Evolutionary conservation across 2,113 vertebrate species (phyloP).

Genomic region (Scalopus aquaticus): DNA sequence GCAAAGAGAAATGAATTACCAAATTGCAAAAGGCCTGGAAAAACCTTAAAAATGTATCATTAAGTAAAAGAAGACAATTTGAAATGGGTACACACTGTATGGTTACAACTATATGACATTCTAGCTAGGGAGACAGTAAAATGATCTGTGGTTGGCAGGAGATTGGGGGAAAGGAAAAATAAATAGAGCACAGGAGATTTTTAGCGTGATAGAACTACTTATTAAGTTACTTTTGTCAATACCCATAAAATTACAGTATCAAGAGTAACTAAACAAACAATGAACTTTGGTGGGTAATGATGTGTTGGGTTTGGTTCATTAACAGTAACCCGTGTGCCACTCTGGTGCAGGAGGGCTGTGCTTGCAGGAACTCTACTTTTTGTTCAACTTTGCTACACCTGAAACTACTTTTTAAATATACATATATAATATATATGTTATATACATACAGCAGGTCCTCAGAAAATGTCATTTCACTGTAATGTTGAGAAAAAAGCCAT

Average conservation of each 20-base stretch:
- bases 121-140: background rate
- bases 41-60: background rate
- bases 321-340: background rate
- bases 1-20: background rate
- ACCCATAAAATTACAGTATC: background rate
- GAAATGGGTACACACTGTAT: background rate
- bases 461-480: background rate
- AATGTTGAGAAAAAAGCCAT: too few species aligned
- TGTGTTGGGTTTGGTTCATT: background rate
- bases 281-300: background rate
- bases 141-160: background rate
- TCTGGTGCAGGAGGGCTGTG: background rate
- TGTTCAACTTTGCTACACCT: background rate
- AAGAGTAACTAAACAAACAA: background rate
- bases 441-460: too few species aligned
- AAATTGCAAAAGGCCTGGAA: background rate
- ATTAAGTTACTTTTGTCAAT: background rate
- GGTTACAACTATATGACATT: background rate
- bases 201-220: background rate
- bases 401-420: background rate
- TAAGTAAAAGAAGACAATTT: background rate
- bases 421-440: too few species aligned
- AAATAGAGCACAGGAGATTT: background rate
- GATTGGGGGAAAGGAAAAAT: background rate
- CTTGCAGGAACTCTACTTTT: background rate